phyloP scores from a whole-genome alignment of 2,888 invertebrate genomes.

The Drosophila picticornis region DNA sequence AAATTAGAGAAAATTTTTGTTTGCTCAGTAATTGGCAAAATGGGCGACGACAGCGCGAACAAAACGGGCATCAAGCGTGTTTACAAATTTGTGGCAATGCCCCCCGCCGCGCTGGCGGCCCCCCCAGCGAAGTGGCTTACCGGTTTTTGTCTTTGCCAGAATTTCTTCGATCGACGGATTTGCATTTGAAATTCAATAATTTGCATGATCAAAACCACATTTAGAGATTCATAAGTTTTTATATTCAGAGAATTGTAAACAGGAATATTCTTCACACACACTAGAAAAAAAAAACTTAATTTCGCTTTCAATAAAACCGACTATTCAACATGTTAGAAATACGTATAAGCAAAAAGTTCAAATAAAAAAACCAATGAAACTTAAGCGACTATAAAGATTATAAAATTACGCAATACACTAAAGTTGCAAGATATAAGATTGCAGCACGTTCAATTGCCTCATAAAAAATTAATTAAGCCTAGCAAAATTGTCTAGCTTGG shows the following conservation, averaged over 20 bases:
- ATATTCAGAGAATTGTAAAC: conserved; percentile 26
- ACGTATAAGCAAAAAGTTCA: conserved; percentile 4
- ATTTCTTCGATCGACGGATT: conserved; percentile 45
- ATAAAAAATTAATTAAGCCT: conserved; percentile 21
- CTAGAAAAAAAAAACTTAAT: background rate
- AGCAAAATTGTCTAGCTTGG: background rate
- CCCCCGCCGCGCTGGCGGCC: background rate
- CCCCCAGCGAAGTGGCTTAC: conserved; percentile 20
- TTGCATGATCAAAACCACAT: conserved; percentile 63
- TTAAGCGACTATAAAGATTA: background rate
- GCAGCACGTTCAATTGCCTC: conserved; percentile 10
- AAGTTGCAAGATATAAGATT: background rate
- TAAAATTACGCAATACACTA: conserved; percentile 35
- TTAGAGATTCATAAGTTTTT: conserved; percentile 32
- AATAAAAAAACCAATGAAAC: conserved; percentile 25
- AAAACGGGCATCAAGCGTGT: conserved; percentile 38
- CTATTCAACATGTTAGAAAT: conserved; percentile 4
- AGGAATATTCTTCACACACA: conserved; percentile 28
- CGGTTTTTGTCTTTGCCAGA: conserved; percentile 46
- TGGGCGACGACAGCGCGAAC: conserved; percentile 17
- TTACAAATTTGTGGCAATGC: conserved; percentile 43
- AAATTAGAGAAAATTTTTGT: conserved; percentile 77
- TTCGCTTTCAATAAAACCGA: conserved; percentile 57
- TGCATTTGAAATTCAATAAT: conserved; percentile 65
- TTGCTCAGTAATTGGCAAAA: conserved; percentile 72